Conservation (phyloP, 2,797 vertebrate species). For the Salarias fasciatus region DNA sequence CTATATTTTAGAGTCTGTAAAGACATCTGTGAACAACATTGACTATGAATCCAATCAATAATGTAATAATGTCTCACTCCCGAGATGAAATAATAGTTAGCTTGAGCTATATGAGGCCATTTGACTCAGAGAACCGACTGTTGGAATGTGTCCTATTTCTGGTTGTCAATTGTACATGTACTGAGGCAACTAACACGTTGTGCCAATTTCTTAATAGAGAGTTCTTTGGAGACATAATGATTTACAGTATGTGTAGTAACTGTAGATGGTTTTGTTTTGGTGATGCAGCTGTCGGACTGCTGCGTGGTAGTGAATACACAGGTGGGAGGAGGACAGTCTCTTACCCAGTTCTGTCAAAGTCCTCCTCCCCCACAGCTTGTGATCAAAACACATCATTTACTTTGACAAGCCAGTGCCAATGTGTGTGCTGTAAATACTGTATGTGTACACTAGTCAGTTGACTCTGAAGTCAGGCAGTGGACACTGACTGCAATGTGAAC, state of each 20-base stretch:
- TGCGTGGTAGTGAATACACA: too few species aligned
- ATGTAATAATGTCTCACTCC: conserved; percentile 22
- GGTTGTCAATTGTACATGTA: conserved; percentile 20
- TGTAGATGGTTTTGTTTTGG: too few species aligned
- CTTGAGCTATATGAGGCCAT: conserved; percentile 11
- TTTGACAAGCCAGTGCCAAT: conserved; percentile 49
- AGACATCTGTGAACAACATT: not conserved
- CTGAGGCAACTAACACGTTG: conserved; percentile 9
- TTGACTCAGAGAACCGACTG: conserved; percentile 21
- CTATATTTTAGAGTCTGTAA: conserved; percentile 1
- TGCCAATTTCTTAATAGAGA: not conserved
- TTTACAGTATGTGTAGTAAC: not conserved
- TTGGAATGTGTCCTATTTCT: conserved; percentile 45
- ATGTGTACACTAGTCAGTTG: conserved; percentile 23
- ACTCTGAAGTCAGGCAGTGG: conserved; percentile 4
- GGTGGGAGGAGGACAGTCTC: too few species aligned
- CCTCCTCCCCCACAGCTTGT: conserved; percentile 18
- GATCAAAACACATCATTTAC: conserved; percentile 48
- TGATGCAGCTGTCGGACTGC: too few species aligned
- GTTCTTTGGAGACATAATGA: not conserved
- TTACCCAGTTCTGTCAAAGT: not conserved
- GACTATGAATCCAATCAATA: conserved; percentile 31
- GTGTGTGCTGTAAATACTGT: conserved; percentile 33
- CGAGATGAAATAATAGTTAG: conserved; percentile 4
- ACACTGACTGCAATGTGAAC: conserved; percentile 4